Percentiles rank a stretch among this genome's conserved stretches.
phyloP scores from a whole-genome alignment of 2,888 invertebrate genomes.

The Emmelina monodactyla region DNA sequence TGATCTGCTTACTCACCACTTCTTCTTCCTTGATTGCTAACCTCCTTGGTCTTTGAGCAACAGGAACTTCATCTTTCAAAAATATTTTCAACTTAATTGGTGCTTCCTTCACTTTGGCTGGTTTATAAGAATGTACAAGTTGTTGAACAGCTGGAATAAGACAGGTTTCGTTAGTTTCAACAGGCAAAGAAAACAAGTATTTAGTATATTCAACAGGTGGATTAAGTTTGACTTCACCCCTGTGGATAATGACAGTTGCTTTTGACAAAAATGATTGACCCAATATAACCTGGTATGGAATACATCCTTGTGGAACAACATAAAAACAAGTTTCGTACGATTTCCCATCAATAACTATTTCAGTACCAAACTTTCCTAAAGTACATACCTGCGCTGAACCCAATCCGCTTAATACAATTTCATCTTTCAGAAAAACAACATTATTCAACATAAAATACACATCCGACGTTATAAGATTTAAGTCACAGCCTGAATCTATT shows the following conservation, averaged over 20 bases:
- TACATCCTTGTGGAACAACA: neutral
- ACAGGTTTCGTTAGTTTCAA: neutral
- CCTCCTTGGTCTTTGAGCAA: slow-evolving; percentile 10
- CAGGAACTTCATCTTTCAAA: slow-evolving; percentile 7
- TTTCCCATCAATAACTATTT: neutral
- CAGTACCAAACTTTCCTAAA: neutral
- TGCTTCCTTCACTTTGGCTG: slow-evolving; percentile 5
- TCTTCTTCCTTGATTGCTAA: slow-evolving; percentile 8
- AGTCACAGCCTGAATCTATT: neutral
- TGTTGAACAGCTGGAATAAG: neutral
- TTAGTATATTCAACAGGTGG: neutral
- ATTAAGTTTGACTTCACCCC: neutral
- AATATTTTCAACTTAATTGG: slow-evolving; percentile 11
- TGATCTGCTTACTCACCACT: slow-evolving; percentile 8
- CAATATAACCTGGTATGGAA: neutral
- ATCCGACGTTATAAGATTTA: neutral
- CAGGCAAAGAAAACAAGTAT: no score
- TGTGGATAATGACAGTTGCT: neutral
- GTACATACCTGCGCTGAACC: neutral
- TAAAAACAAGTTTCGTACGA: neutral
- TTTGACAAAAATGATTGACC: neutral
- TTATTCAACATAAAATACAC: neutral
- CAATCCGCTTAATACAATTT: neutral
- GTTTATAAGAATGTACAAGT: slow-evolving; percentile 10
- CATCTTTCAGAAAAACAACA: neutral